Base-by-base conservation (phyloP, 1,140 invertebrate genomes). In the Lepidurus couesii region DNA sequence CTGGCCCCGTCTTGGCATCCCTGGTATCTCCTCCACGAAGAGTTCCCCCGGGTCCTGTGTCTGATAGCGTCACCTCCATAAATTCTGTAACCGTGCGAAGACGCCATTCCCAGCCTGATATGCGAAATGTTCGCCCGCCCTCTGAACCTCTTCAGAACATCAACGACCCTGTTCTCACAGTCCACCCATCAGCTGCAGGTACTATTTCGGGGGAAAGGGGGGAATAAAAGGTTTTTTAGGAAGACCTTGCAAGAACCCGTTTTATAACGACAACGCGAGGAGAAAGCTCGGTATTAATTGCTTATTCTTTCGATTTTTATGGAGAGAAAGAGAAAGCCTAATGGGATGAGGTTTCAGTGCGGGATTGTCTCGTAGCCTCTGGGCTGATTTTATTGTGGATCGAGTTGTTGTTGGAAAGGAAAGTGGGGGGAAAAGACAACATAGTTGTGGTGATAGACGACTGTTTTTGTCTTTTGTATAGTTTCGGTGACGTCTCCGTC, bases 141-240 rank as follows among this genome's bases (percentile, higher is more conserved):
- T 4, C 53, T 16, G 53, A 65, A 65, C 53, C 53, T 10, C 16
- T 65, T 65, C 53, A 65, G 53, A 21, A 65, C 53, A 65, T 65
- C 53, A 65, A 65, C 21, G 53, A 65, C 44, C 43, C 42, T 76
- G 43, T 76, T 43, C 75, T 76, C 75, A 42, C 75, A 76, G 7
- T 13, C 74, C 74, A 42, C 13, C 34, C 34, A 24, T 42, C 74
- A n/a, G 34, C 26, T 24, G 16, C 74, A 42, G 74, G 74, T 42
- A 75, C 16, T 42, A 16, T 75, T 75, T 75, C 74, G 16, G 7
- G 34, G 34, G 24, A 44, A 44, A 42, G 74, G 16, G 21, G 34
- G 0, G 34, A 42, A 34, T 3, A 34, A 34, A 4, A 0, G 2
- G 2, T 34, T 4, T 34, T 34, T 4, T 34, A 34, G 34, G 34